A percentile compares a stretch with the other conserved stretches of the same genome.
Conservation (phyloP, 2,797 vertebrate species). For the Oreonectes daqikongensis region DNA sequence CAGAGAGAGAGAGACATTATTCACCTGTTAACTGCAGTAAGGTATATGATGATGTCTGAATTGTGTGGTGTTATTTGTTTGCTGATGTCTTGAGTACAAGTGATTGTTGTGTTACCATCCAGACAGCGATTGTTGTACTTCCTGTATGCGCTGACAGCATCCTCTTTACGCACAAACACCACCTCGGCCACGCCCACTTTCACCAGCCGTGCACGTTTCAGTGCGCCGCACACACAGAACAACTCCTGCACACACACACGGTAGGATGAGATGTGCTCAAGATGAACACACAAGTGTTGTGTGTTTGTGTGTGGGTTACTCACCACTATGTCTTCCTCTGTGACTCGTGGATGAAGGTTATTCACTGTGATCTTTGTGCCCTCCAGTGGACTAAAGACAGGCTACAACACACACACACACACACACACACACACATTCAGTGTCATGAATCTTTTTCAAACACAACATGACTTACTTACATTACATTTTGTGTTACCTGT, state of each 20-base stretch:
- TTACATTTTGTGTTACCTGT: constrained; percentile 4
- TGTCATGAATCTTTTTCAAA: too few relatives aligned
- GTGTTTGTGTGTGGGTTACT: constrained; percentile 63
- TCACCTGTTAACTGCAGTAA: neutral
- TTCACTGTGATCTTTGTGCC: constrained; percentile 98
- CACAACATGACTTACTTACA: too few relatives aligned
- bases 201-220: constrained; percentile 92
- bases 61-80: too few relatives aligned
- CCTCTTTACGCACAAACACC: constrained; percentile 97
- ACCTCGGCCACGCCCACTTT: constrained; percentile 95
- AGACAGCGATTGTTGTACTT: constrained; percentile 98
- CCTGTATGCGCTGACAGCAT: constrained; percentile 94
- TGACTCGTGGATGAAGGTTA: constrained; percentile 94
- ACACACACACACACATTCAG: too few relatives aligned
- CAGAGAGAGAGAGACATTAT: constrained; percentile 33
- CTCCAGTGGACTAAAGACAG: constrained; percentile 90
- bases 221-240: constrained; percentile 95
- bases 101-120: constrained; percentile 80
- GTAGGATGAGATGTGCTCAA: constrained; percentile 21
- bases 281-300: neutral
- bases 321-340: constrained; percentile 97
- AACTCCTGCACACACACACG: constrained; percentile 80
- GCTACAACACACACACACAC: constrained; percentile 63
- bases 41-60: neutral
- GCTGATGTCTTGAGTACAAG: constrained; percentile 33